phyloP scores from a whole-genome alignment of 2,797 vertebrate genomes.

The Sebastes diaconus region DNA sequence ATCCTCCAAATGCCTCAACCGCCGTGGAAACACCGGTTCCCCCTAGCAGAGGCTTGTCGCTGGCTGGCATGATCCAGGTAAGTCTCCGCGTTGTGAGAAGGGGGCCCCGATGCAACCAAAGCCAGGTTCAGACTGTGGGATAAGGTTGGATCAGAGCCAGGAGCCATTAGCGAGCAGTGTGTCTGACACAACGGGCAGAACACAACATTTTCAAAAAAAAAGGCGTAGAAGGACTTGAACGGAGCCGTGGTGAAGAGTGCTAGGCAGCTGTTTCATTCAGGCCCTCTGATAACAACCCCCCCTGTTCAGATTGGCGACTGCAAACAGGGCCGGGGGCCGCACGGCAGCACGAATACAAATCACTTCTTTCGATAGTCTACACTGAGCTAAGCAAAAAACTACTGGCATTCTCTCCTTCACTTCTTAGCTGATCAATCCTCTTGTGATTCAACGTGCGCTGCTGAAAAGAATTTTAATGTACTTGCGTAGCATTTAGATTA shows the following conservation, averaged over 20 bases:
- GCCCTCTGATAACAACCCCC: constrained; percentile 74
- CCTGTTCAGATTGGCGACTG: constrained; percentile 62
- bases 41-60: constrained; percentile 21
- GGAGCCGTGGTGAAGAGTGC: constrained; percentile 49
- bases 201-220: constrained; percentile 66
- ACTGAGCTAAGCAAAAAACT: constrained; percentile 65
- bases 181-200: constrained; percentile 71
- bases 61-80: constrained; percentile 69
- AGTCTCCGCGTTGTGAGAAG: constrained; percentile 50
- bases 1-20: constrained; percentile 60
- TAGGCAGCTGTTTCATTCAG: constrained; percentile 80
- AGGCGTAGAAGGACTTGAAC: constrained; percentile 67
- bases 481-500: constrained; percentile 54
- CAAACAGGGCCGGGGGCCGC: constrained; percentile 44
- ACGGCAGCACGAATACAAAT: constrained; percentile 69
- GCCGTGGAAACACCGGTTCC: constrained; percentile 43
- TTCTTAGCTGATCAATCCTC: constrained; percentile 58
- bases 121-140: constrained; percentile 65
- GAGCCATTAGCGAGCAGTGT: constrained; percentile 69
- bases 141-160: constrained; percentile 74
- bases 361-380: constrained; percentile 55
- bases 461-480: constrained; percentile 61
- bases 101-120: constrained; percentile 35
- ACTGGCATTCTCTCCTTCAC: constrained; percentile 40
- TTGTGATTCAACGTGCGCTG: constrained; percentile 33